Evolutionary conservation across 2,113 vertebrate species (phyloP).

Genomic region (Puma concolor): DNA sequence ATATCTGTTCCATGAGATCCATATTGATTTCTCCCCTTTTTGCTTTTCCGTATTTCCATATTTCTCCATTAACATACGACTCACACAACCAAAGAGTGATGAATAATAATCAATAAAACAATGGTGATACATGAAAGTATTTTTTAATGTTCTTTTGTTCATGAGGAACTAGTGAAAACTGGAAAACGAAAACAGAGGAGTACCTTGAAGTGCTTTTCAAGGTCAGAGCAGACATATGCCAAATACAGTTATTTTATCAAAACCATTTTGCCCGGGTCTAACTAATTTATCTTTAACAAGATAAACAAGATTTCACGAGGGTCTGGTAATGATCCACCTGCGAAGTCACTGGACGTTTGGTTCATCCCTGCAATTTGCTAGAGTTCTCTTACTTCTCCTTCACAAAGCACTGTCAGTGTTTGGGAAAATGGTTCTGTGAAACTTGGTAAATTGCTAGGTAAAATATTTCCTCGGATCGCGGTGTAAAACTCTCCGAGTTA

Average conservation of each 20-base stretch:
- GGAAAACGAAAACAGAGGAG: neutral
- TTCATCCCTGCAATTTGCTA: slow-evolving; percentile 66
- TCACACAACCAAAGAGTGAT: neutral
- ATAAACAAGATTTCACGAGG: slow-evolving; percentile 22
- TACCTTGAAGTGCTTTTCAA: neutral
- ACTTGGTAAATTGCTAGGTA: slow-evolving; percentile 77
- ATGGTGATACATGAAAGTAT: neutral
- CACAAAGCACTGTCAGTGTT: neutral
- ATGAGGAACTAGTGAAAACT: neutral
- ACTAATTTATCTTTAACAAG: slow-evolving; percentile 65
- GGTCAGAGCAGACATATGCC: slow-evolving; percentile 9
- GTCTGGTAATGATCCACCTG: slow-evolving; percentile 49
- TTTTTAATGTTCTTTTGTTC: neutral
- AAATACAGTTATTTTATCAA: slow-evolving; percentile 51
- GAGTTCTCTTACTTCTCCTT: slow-evolving; percentile 66
- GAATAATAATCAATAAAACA: neutral
- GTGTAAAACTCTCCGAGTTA: slow-evolving; percentile 63
- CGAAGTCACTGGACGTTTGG: slow-evolving; percentile 50
- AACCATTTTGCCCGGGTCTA: slow-evolving; percentile 34
- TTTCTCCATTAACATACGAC: neutral
- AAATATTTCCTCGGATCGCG: slow-evolving; percentile 75
- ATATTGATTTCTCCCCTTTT: neutral
- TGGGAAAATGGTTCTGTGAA: slow-evolving; percentile 70
- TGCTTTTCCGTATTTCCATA: neutral
- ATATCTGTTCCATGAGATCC: neutral